These are phyloP conservation scores for Cladorhizidae sp. DNA, from an alignment of 37 sponge, comb jelly and placozoan species.

Conservation along the genomic window DNA sequence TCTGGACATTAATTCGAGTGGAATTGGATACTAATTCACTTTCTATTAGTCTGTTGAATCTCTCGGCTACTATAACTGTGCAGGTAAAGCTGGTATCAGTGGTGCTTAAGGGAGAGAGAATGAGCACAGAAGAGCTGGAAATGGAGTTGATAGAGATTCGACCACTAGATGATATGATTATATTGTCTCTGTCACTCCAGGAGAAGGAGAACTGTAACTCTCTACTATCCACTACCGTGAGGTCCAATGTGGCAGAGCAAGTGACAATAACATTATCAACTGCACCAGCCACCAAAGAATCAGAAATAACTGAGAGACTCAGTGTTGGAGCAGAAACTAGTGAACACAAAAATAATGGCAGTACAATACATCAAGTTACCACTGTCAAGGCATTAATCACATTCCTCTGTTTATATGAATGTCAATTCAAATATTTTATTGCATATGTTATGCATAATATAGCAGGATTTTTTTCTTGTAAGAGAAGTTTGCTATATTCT, in stretches of 20 bases:
- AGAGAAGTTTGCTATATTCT: too few species aligned
- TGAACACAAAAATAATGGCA: too few species aligned
- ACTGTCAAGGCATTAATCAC: too few species aligned
- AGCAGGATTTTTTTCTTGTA: too few species aligned
- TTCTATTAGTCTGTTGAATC: background rate
- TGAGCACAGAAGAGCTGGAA: background rate
- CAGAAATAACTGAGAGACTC: background rate
- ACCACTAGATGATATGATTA: background rate
- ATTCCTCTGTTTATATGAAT: too few species aligned
- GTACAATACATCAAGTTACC: too few species aligned
- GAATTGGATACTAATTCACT: background rate
- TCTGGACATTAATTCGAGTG: too few species aligned
- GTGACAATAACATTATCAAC: background rate
- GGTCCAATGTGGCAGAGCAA: background rate
- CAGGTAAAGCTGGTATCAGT: conserved; percentile 12
- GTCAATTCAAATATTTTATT: too few species aligned
- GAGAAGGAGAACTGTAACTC: background rate
- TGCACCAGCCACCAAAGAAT: background rate
- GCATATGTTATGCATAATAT: too few species aligned
- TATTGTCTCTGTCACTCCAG: background rate
- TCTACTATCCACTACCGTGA: background rate
- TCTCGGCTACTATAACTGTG: background rate
- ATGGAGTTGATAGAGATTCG: background rate
- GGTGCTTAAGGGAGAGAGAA: conserved; percentile 8
- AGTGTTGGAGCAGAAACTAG: conserved; percentile 10